Conservation (phyloP, 37 sponge, comb jelly and placozoan genomes). For the Beroe forskalii region DNA sequence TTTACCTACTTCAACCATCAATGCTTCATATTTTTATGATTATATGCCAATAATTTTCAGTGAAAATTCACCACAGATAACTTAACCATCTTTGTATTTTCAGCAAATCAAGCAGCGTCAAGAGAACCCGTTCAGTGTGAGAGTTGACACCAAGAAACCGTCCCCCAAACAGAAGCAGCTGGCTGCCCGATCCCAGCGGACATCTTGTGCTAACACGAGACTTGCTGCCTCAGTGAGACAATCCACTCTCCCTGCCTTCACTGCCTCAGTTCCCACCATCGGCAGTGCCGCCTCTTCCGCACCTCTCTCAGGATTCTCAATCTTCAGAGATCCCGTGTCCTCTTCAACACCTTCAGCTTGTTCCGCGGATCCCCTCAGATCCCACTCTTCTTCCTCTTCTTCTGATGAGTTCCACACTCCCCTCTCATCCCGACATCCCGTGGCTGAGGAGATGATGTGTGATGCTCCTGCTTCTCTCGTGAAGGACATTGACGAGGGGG, state of each 20-base stretch:
- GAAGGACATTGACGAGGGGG: slow-evolving; percentile 37
- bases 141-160: slow-evolving; percentile 58
- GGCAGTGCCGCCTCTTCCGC: too few relatives aligned
- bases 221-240: neutral
- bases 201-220: slow-evolving; percentile 12
- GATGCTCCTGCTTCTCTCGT: neutral
- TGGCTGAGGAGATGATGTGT: neutral
- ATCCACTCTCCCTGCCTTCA: slow-evolving; percentile 30
- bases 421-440: neutral
- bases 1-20: too few relatives aligned
- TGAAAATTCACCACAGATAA: neutral
- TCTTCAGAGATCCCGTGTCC: neutral
- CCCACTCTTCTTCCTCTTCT: neutral
- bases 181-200: neutral
- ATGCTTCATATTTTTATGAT: too few relatives aligned
- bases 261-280: neutral
- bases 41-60: too few relatives aligned
- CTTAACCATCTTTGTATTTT: neutral
- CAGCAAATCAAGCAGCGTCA: slow-evolving; percentile 64
- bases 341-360: neutral
- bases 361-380: neutral
- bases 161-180: slow-evolving; percentile 66
- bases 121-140: slow-evolving; percentile 22
- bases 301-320: neutral
- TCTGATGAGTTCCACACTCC: neutral